Percentiles rank a stretch among this genome's conserved stretches.
Evolutionary conservation across 2,888 invertebrate species (phyloP).

Genomic region (Tillus elongatus): DNA sequence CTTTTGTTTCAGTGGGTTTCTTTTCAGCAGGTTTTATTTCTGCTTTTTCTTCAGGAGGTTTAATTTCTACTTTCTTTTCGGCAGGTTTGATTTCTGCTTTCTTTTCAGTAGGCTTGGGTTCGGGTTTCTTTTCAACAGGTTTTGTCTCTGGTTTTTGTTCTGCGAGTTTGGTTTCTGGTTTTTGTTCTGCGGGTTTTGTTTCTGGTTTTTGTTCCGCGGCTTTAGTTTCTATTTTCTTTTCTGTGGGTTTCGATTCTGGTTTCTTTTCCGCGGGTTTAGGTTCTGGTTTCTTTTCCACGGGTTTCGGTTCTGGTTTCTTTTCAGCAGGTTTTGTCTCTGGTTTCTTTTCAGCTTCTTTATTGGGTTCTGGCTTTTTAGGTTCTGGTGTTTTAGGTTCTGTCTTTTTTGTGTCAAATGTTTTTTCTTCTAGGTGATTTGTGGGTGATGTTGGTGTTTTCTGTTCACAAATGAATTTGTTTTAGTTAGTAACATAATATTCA

Average conservation of each 20-base stretch:
- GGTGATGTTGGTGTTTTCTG: slow-evolving; percentile 33
- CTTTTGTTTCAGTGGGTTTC: slow-evolving; percentile 30
- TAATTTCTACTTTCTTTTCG: slow-evolving; percentile 14
- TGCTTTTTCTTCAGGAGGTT: slow-evolving; percentile 26
- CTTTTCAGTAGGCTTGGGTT: slow-evolving; percentile 31
- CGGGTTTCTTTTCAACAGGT: slow-evolving; percentile 7
- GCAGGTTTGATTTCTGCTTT: slow-evolving; percentile 42
- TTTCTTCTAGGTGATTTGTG: slow-evolving; percentile 41
- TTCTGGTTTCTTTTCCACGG: slow-evolving; percentile 12
- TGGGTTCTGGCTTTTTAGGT: slow-evolving; percentile 21
- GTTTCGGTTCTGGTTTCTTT: slow-evolving; percentile 11
- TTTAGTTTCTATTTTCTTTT: slow-evolving; percentile 15
- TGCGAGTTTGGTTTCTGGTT: slow-evolving; percentile 19
- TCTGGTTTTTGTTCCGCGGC: slow-evolving; percentile 35
- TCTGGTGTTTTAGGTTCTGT: slow-evolving; percentile 32
- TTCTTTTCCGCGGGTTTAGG: slow-evolving; percentile 22
- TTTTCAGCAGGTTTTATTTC: slow-evolving; percentile 30
- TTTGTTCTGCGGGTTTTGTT: slow-evolving; percentile 24
- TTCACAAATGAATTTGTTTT: slow-evolving; percentile 12
- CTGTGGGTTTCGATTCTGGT: slow-evolving; percentile 33
- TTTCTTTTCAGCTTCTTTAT: slow-evolving; percentile 14
- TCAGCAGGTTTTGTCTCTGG: slow-evolving; percentile 3
- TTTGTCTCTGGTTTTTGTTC: slow-evolving; percentile 19
- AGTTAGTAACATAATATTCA: slow-evolving; percentile 5
- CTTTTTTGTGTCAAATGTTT: slow-evolving; percentile 37